phyloP scores from a whole-genome alignment of 2,797 vertebrate species.

The Corythornis leucogaster region DNA sequence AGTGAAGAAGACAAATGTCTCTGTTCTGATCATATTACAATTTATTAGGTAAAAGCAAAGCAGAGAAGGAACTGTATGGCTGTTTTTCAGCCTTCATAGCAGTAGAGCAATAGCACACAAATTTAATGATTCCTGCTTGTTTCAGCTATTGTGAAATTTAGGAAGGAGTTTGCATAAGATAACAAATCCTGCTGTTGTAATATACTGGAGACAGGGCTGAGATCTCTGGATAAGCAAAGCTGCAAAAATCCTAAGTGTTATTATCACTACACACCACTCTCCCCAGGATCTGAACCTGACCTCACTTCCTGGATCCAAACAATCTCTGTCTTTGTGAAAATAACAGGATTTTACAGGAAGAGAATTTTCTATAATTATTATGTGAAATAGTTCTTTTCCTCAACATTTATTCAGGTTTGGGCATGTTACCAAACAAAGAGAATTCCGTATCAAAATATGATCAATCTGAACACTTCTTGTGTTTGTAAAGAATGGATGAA shows the following conservation, averaged over 20 bases:
- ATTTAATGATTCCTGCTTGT: slow-evolving; percentile 64
- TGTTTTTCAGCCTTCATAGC: slow-evolving; percentile 28
- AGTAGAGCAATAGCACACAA: neutral
- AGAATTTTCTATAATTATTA: neutral
- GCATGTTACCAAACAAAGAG: neutral
- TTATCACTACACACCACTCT: slow-evolving; percentile 24
- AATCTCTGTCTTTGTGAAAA: slow-evolving; percentile 10
- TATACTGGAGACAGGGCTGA: slow-evolving; percentile 53
- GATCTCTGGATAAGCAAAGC: slow-evolving; percentile 55
- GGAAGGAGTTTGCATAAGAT: slow-evolving; percentile 71
- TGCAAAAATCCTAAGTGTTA: slow-evolving; percentile 25
- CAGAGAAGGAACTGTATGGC: neutral
- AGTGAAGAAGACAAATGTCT: neutral
- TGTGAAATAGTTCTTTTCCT: neutral
- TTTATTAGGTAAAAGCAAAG: neutral
- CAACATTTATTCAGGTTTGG: neutral
- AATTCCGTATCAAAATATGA: neutral
- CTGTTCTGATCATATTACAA: neutral
- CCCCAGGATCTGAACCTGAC: slow-evolving; percentile 61
- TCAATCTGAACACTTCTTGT: neutral
- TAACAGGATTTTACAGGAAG: slow-evolving; percentile 27
- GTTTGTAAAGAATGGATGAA: neutral
- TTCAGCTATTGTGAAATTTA: slow-evolving; percentile 71
- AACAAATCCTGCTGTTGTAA: slow-evolving; percentile 66
- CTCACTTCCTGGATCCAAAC: slow-evolving; percentile 33